phyloP scores from a whole-genome alignment of 1,140 invertebrate species.

The Musca vetustissima region DNA sequence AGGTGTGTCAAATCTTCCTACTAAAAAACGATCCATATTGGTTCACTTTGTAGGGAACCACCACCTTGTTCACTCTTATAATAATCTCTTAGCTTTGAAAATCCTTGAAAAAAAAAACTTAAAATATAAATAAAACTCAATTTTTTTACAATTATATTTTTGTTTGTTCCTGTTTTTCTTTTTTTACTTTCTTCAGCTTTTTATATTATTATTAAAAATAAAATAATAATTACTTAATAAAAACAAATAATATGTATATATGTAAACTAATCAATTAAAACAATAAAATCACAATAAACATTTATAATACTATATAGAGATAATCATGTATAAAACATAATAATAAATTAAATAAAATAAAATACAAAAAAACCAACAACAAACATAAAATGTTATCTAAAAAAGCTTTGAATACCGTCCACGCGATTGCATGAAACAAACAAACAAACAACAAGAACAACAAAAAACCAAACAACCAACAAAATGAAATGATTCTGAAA shows the following conservation, averaged over 20 bases:
- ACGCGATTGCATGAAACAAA: slow-evolving; percentile 35
- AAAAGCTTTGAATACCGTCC: slow-evolving; percentile 55
- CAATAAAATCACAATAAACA: slow-evolving; percentile 24
- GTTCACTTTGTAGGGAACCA: too few relatives aligned
- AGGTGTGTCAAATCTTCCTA: too few relatives aligned
- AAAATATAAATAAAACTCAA: too few relatives aligned
- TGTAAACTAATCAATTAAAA: slow-evolving; percentile 27
- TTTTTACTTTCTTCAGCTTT: slow-evolving; percentile 40
- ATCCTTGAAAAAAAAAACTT: too few relatives aligned
- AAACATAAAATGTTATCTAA: slow-evolving; percentile 49
- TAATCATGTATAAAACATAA: slow-evolving; percentile 40
- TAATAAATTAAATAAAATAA: slow-evolving; percentile 31
- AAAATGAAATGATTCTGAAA: too few relatives aligned
- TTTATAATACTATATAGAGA: slow-evolving; percentile 42
- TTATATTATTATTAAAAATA: slow-evolving; percentile 48
- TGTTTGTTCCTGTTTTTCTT: slow-evolving; percentile 39
- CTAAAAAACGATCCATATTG: too few relatives aligned
- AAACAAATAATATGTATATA: too few relatives aligned
- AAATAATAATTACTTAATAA: too few relatives aligned
- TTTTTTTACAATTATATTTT: not conserved
- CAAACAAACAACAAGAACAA: slow-evolving; percentile 11
- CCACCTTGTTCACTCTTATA: too few relatives aligned
- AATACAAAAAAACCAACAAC: slow-evolving; percentile 31
- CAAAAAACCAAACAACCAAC: not conserved
- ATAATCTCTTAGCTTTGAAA: too few relatives aligned